Percentiles rank a stretch among this genome's conserved stretches.
These are phyloP conservation scores for Podarcis cretensis DNA, from an alignment of 2,113 vertebrate genomes.

Conservation along the genomic window DNA sequence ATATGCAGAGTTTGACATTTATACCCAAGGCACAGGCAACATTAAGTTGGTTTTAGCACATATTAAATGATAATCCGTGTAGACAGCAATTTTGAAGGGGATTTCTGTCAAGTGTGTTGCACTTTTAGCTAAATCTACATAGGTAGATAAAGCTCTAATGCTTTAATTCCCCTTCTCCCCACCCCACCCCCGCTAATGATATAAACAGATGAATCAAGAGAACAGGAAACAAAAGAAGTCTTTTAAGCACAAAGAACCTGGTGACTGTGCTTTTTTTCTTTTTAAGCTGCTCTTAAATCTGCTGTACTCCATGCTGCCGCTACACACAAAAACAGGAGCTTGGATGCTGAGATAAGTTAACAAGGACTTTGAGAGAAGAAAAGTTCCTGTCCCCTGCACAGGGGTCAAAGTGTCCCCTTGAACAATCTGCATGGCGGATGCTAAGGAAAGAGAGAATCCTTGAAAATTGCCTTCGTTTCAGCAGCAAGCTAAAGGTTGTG, in stretches of 20 bases:
- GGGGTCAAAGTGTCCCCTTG: neutral
- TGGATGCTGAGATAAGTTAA: neutral
- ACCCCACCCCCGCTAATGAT: slow-evolving; percentile 35
- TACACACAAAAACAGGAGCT: neutral
- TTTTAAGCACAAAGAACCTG: neutral
- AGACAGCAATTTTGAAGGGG: slow-evolving; percentile 62
- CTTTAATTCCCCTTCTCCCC: slow-evolving; percentile 53
- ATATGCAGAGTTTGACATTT: slow-evolving; percentile 66
- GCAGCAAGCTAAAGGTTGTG: neutral
- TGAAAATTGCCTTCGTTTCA: neutral
- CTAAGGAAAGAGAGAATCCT: neutral
- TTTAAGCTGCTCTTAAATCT: neutral
- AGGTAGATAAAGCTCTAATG: slow-evolving; percentile 63
- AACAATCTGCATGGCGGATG: no score
- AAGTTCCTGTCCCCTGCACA: neutral
- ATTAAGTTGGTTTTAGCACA: slow-evolving; percentile 55
- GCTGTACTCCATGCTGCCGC: neutral
- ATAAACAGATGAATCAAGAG: slow-evolving; percentile 55
- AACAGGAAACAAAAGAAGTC: slow-evolving; percentile 25
- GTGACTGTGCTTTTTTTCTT: slow-evolving; percentile 33
- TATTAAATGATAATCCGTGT: slow-evolving; percentile 66
- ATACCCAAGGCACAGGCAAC: slow-evolving; percentile 32
- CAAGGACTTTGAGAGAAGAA: neutral
- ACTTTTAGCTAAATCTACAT: slow-evolving; percentile 52
- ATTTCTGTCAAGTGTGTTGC: slow-evolving; percentile 49